These are phyloP conservation scores for Augiades crinisus DNA, from an alignment of 2,888 invertebrate genomes.

Conservation along the genomic window DNA sequence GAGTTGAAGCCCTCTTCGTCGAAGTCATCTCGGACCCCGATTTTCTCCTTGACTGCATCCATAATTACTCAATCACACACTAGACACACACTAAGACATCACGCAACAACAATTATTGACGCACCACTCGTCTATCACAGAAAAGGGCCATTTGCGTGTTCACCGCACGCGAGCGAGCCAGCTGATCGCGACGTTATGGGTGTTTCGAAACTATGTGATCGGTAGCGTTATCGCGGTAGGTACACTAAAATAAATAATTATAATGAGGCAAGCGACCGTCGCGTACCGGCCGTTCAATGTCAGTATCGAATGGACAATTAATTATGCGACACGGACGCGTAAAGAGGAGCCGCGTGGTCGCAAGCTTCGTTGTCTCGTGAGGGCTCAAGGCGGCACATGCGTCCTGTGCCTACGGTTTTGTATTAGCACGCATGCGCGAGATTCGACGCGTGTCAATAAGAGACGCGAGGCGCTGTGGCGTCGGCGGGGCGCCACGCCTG, in stretches of 20 bases:
- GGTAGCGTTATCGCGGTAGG: conserved; percentile 59
- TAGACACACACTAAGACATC: conserved; percentile 50
- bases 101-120: conserved; percentile 42
- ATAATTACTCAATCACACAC: conserved; percentile 43
- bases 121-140: conserved; percentile 46
- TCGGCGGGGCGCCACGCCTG: conserved; percentile 55
- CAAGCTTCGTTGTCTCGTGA: conserved; percentile 49
- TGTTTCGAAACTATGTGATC: conserved; percentile 29
- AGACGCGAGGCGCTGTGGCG: conserved; percentile 58
- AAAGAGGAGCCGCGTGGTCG: conserved; percentile 59
- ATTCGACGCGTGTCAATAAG: conserved; percentile 36
- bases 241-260: conserved; percentile 66
- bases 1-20: conserved; percentile 64
- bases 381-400: conserved; percentile 55
- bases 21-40: conserved; percentile 53
- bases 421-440: conserved; percentile 58
- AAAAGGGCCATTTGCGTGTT: conserved; percentile 42
- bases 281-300: conserved; percentile 66
- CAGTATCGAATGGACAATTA: conserved; percentile 76
- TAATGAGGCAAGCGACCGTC: conserved; percentile 60
- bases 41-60: conserved; percentile 63
- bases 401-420: conserved; percentile 39
- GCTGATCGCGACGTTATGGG: conserved; percentile 44
- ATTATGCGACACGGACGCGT: conserved; percentile 70
- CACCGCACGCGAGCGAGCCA: conserved; percentile 37